These are phyloP conservation scores for Lasioglossum albipes DNA, from an alignment of 1,140 invertebrate species.

Conservation along the genomic window DNA sequence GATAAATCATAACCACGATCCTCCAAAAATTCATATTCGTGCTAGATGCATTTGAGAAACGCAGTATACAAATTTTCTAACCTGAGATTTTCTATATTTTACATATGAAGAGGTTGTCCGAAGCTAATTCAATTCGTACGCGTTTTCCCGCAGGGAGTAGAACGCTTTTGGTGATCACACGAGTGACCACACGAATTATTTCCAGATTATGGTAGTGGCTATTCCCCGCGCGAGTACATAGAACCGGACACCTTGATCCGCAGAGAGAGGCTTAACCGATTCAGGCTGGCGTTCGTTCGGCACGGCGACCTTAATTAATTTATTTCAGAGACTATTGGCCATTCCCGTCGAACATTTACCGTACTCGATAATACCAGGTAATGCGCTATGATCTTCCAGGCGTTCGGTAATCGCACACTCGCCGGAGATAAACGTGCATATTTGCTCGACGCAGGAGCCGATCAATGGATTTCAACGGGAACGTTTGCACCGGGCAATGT, in stretches of 20 bases:
- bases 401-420: conserved; percentile 36
- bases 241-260: neutral
- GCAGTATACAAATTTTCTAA: too few species aligned
- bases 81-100: too few species aligned
- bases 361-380: conserved; percentile 26
- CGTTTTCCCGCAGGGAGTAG: too few species aligned
- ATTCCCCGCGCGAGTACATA: neutral
- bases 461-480: conserved; percentile 17
- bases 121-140: too few species aligned
- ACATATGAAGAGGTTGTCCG: too few species aligned
- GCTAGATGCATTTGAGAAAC: too few species aligned
- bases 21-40: too few species aligned
- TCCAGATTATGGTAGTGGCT: neutral
- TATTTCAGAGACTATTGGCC: conserved; percentile 5
- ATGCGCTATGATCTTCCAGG: conserved; percentile 35
- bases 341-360: neutral
- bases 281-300: too few species aligned
- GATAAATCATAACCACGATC: too few species aligned
- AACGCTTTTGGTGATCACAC: too few species aligned
- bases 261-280: neutral
- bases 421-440: conserved; percentile 28
- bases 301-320: conserved; percentile 19
- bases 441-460: neutral
- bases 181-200: neutral
- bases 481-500: neutral